Base-by-base conservation (phyloP, 2,797 vertebrate species). In the Morus bassanus region DNA sequence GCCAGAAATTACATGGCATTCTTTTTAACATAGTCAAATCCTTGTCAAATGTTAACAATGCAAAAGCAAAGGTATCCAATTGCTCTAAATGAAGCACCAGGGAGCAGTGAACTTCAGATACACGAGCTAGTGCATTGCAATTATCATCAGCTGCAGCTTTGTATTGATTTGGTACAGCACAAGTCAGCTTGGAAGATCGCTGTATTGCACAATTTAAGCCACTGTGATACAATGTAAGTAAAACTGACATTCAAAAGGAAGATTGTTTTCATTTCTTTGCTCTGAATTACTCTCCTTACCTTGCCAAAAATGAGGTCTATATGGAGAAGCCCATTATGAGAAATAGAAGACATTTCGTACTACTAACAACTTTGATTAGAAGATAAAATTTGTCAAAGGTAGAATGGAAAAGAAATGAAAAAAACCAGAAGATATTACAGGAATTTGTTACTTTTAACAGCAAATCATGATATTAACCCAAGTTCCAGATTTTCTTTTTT, bases 331-430 rank as follows among this genome's bases (percentile, higher is more conserved):
- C 18, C 60, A 18, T 78, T 85, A 65, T 48, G 95, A 96, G 85
- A 95, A 95, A 76, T 51, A 95, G 84, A 95, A 96, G 23, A 2
- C 7, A 84, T 93, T 95, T 94, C 61, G 80, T 73, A 81, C 88
- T 75, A 51, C 79, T 92, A 96, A 82, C 45, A 92, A 74, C 43
- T 80, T 28, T 80, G 80, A 87, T 82, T 95, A 53, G 60, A 85
- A 78, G 27, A 83, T 51, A 84, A 16, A 63, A 31, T 54, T 25
- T 81, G 2, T 28, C 19, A 72, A 51, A 70, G 10, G 3, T 24
- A 3, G 7, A 65, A 3, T 0, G 19, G 6, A 84, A 69, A 91
- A 37, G 7, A 77, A 83, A 93, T 79, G 17, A 60, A 76, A 93
- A 68, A 75, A 81, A 16, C 31, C 61, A 69, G 15, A 59, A 73